Percentiles rank a stretch among this genome's conserved stretches.
Evolutionary conservation across 2,113 vertebrate species (phyloP).

Genomic region (Scolopax mira): DNA sequence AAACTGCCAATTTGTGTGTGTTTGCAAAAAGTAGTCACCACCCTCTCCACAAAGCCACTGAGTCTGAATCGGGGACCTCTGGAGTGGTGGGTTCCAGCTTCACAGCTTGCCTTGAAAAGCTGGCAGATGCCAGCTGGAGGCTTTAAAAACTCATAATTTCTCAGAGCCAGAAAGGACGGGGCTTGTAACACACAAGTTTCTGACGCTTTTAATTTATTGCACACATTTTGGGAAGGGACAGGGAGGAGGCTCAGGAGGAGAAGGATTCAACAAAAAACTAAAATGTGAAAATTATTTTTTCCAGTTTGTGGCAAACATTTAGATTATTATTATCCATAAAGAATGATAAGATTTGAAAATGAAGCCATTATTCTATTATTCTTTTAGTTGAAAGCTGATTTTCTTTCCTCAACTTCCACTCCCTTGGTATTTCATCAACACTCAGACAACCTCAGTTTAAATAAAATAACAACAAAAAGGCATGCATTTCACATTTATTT

Average conservation of each 20-base stretch:
- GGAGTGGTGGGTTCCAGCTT: neutral
- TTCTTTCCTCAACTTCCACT: neutral
- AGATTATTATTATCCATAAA: neutral
- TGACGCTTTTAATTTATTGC: neutral
- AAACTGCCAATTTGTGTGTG: constrained; percentile 10
- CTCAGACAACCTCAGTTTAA: neutral
- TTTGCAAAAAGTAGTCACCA: constrained; percentile 27
- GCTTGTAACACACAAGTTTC: neutral
- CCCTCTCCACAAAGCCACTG: neutral
- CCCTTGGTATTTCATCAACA: neutral
- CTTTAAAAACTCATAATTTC: neutral
- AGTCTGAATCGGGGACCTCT: neutral
- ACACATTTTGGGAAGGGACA: neutral
- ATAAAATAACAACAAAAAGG: neutral
- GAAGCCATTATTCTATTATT: neutral
- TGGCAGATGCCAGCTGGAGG: constrained; percentile 26
- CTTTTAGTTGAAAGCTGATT: neutral
- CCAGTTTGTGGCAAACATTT: neutral
- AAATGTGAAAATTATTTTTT: neutral
- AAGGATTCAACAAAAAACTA: neutral
- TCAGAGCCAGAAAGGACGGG: neutral
- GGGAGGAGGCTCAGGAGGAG: neutral
- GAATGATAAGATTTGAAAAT: neutral
- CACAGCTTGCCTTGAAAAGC: constrained; percentile 5
- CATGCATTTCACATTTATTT: neutral